phyloP scores from a whole-genome alignment of 2,797 vertebrate species.

The Xiphophorus birchmanni region DNA sequence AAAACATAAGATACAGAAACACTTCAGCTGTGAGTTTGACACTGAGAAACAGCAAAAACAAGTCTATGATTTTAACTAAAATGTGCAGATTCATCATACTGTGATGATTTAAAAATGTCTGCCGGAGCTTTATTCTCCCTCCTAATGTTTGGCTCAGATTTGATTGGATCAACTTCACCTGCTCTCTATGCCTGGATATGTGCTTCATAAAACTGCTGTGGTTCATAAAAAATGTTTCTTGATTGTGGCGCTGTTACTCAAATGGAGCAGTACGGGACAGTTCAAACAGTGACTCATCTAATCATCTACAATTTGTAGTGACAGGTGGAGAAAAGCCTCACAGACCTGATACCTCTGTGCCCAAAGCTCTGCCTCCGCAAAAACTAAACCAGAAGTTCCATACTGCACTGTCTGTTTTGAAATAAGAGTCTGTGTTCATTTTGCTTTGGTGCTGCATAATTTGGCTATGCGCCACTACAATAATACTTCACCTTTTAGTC shows the following conservation, averaged over 20 bases:
- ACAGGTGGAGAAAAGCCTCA: constrained; percentile 30
- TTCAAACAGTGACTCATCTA: constrained; percentile 15
- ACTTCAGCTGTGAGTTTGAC: too few relatives aligned
- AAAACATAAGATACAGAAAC: too few relatives aligned
- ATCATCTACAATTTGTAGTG: constrained; percentile 21
- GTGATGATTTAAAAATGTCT: too few relatives aligned
- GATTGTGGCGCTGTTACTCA: background rate
- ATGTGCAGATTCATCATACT: too few relatives aligned
- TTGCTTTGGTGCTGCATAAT: constrained; percentile 29
- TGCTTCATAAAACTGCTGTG: background rate
- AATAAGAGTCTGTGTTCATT: constrained; percentile 41
- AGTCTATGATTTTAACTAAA: too few relatives aligned
- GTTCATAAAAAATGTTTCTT: background rate
- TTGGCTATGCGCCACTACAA: constrained; percentile 47
- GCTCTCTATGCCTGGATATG: background rate
- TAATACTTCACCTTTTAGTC: constrained; percentile 47
- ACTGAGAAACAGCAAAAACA: too few relatives aligned
- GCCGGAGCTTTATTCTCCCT: background rate
- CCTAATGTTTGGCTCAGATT: background rate
- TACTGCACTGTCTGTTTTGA: constrained; percentile 30
- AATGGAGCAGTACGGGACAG: constrained; percentile 13
- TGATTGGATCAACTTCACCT: background rate
- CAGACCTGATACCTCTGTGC: constrained; percentile 11
- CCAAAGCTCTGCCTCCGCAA: constrained; percentile 9
- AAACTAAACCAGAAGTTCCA: constrained; percentile 29